Evolutionary conservation across 2,888 invertebrate species (phyloP).

Genomic region (Oxytorus armatus): DNA sequence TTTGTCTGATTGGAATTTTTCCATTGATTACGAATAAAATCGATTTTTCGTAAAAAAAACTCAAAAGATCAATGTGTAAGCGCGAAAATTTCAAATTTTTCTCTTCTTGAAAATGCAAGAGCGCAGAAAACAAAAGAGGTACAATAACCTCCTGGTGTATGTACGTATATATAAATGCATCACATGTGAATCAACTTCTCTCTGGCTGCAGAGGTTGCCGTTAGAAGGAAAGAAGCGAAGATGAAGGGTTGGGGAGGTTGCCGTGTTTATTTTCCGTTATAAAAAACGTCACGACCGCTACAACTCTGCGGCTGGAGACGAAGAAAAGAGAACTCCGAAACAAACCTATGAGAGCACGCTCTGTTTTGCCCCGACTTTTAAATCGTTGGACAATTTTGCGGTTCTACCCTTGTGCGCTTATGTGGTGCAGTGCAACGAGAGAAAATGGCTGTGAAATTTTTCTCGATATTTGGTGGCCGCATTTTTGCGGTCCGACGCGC

Average conservation of each 20-base stretch:
- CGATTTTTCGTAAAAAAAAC: background rate
- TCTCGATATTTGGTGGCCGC: constrained; percentile 70
- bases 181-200: background rate
- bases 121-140: too few relatives aligned
- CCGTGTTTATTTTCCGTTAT: constrained; percentile 12
- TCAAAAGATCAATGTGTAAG: too few relatives aligned
- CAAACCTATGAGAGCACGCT: constrained; percentile 36
- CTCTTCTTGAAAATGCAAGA: too few relatives aligned
- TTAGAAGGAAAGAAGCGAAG: too few relatives aligned
- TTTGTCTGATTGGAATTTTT: background rate
- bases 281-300: constrained; percentile 28
- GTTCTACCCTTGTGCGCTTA: constrained; percentile 1
- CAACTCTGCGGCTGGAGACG: constrained; percentile 4
- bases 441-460: constrained; percentile 55
- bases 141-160: too few relatives aligned
- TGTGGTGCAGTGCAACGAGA: background rate
- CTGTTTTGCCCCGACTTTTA: constrained; percentile 37
- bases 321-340: constrained; percentile 15
- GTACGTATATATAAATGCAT: constrained; percentile 40
- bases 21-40: too few relatives aligned
- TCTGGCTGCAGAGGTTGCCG: background rate
- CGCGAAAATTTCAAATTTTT: too few relatives aligned
- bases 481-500: constrained; percentile 75
- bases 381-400: constrained; percentile 52
- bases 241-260: constrained; percentile 2